These are phyloP conservation scores for Cladorhizidae sp. DNA, from an alignment of 37 sponge, comb jelly and placozoan genomes.

Conservation along the genomic window DNA sequence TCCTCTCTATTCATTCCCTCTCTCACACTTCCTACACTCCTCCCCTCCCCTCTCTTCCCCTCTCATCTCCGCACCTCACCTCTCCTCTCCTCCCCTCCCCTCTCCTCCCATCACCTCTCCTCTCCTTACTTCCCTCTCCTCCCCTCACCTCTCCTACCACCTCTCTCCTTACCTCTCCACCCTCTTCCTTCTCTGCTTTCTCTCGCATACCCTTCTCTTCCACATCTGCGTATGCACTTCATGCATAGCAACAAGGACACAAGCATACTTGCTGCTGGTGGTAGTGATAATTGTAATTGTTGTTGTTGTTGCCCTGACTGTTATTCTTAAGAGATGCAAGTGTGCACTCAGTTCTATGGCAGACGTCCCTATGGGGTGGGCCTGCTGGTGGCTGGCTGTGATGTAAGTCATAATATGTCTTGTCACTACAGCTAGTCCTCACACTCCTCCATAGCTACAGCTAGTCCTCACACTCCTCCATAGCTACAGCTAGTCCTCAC, in stretches of 20 bases:
- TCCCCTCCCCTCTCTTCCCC: background rate
- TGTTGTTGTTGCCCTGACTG: background rate
- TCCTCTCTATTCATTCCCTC: background rate
- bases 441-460: no score
- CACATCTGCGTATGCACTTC: no score
- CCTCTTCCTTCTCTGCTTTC: background rate
- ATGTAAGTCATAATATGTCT: slow-evolving; percentile 48
- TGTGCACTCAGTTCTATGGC: slow-evolving; percentile 79
- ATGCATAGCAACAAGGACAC: background rate
- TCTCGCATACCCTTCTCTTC: background rate
- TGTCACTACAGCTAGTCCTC: background rate
- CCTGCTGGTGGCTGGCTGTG: slow-evolving; percentile 95
- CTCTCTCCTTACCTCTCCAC: background rate
- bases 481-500: no score
- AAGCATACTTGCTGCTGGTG: background rate
- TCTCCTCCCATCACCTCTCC: background rate
- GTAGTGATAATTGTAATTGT: background rate
- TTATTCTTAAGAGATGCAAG: slow-evolving; percentile 72
- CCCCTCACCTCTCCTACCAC: background rate
- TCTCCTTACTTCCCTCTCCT: background rate
- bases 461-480: no score
- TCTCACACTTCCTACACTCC: background rate
- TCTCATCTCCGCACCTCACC: background rate
- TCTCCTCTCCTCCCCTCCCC: background rate
- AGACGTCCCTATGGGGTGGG: slow-evolving; percentile 97